Percentiles rank a stretch among this genome's conserved stretches.
Conservation (phyloP, 2,797 vertebrate genomes). For the Thunnus albacares region DNA sequence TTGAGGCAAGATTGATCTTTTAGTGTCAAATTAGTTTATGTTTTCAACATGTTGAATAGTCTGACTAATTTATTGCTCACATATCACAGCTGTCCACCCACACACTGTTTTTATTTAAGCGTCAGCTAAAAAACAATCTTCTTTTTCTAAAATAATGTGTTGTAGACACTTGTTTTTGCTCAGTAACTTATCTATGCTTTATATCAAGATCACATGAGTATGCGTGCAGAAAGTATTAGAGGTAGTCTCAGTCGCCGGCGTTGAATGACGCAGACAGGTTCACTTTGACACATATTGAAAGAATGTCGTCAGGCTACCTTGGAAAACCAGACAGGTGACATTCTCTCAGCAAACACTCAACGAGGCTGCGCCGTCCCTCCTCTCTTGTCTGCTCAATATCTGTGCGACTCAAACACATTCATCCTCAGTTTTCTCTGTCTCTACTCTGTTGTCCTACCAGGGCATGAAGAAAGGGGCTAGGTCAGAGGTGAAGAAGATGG, state of each 20-base stretch:
- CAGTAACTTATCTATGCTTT: neutral
- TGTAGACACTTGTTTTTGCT: neutral
- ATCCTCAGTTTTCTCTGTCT: slow-evolving; percentile 2
- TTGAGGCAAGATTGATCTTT: neutral
- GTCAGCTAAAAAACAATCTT: too few relatives aligned
- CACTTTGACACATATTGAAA: slow-evolving; percentile 9
- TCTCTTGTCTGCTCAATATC: neutral
- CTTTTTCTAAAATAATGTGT: neutral
- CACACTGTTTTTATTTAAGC: too few relatives aligned
- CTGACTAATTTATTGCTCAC: neutral
- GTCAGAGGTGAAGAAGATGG: slow-evolving; percentile 93
- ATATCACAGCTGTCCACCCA: neutral
- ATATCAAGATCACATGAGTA: slow-evolving; percentile 17
- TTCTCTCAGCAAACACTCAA: slow-evolving; percentile 39
- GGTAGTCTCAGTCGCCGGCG: slow-evolving; percentile 33
- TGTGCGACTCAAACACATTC: neutral
- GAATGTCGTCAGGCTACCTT: slow-evolving; percentile 58
- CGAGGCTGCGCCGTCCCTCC: slow-evolving; percentile 30
- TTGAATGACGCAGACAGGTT: slow-evolving; percentile 22
- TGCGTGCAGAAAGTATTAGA: slow-evolving; percentile 4
- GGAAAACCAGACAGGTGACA: slow-evolving; percentile 67
- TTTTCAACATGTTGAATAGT: neutral
- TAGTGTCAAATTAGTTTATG: neutral
- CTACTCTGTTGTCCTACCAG: slow-evolving; percentile 74
- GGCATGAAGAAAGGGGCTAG: slow-evolving; percentile 93